Evolutionary conservation across 2,888 invertebrate species (phyloP).

Genomic region (Mythimna pallens): DNA sequence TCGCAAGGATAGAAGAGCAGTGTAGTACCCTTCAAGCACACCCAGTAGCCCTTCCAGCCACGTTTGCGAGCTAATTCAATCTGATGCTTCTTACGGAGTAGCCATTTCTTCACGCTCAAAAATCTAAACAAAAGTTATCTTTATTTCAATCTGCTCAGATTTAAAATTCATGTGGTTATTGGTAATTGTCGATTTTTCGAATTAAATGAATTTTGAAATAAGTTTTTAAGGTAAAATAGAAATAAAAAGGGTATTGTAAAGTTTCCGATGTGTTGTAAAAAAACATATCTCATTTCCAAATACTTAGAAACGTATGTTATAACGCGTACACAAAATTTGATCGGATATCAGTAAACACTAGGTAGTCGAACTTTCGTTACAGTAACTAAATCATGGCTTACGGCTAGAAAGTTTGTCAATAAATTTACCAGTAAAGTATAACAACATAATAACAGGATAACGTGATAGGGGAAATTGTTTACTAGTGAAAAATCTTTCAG

Average conservation of each 20-base stretch:
- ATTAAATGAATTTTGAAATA: background rate
- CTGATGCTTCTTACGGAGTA: conserved; percentile 98
- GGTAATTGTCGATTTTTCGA: too few species aligned
- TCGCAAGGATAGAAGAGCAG: conserved; percentile 98
- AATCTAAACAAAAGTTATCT: conserved; percentile 93
- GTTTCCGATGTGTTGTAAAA: background rate
- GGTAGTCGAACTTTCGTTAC: conserved; percentile 19
- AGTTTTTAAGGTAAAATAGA: background rate
- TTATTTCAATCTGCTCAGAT: conserved; percentile 7
- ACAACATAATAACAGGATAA: conserved; percentile 70
- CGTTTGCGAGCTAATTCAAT: conserved; percentile 98
- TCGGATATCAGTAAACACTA: conserved; percentile 2
- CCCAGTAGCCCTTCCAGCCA: conserved; percentile 99
- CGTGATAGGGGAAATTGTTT: conserved; percentile 22
- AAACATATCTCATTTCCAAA: background rate
- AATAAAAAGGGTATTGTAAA: background rate
- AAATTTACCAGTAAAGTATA: conserved; percentile 75
- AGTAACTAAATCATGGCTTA: conserved; percentile 23
- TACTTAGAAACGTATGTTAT: background rate
- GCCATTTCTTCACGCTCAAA: conserved; percentile 99
- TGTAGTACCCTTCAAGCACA: conserved; percentile 98
- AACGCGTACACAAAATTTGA: background rate
- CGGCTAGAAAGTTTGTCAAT: conserved; percentile 31
- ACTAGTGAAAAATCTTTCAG: background rate
- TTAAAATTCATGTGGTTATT: conserved; percentile 3